Conservation (phyloP, 2,888 invertebrate genomes). For the Tenthredo scrophulariae region DNA sequence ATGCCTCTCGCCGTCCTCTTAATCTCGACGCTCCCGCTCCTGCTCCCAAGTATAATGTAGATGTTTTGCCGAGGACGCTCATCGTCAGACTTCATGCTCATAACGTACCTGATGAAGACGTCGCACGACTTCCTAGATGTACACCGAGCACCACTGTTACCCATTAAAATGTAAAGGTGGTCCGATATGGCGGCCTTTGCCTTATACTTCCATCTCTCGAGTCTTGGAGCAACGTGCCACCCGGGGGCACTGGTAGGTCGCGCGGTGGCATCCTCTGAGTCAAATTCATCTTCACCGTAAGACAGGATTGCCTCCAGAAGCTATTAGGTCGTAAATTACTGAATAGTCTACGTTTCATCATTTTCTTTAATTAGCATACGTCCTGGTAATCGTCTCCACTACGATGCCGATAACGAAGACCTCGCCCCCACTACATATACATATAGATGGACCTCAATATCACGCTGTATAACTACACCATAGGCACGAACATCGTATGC, state of each 20-base stretch:
- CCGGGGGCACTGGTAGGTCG: slow-evolving; percentile 48
- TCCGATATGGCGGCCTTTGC: slow-evolving; percentile 51
- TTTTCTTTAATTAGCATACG: slow-evolving; percentile 49
- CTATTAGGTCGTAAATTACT: slow-evolving; percentile 52
- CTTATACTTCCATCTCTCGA: slow-evolving; percentile 19
- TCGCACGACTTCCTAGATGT: slow-evolving; percentile 41
- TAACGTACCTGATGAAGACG: slow-evolving; percentile 38
- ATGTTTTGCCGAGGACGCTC: slow-evolving; percentile 50
- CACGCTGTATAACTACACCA: background rate
- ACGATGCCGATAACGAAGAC: slow-evolving; percentile 22
- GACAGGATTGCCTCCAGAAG: slow-evolving; percentile 49
- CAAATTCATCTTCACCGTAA: slow-evolving; percentile 48
- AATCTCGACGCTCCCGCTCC: slow-evolving; percentile 9
- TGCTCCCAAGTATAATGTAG: slow-evolving; percentile 41
- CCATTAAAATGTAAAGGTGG: slow-evolving; percentile 55
- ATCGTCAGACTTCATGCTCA: slow-evolving; percentile 10
- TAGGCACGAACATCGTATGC: background rate
- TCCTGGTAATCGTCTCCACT: slow-evolving; percentile 18
- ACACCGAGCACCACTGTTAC: slow-evolving; percentile 52
- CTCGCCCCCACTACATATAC: slow-evolving; percentile 6
- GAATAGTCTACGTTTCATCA: slow-evolving; percentile 52
- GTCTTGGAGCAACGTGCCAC: slow-evolving; percentile 41
- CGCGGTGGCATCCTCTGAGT: slow-evolving; percentile 45
- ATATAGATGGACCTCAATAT: background rate
- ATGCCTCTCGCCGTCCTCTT: slow-evolving; percentile 42